Conservation (phyloP, 2,888 invertebrate species). For the Homarus gammarus region DNA sequence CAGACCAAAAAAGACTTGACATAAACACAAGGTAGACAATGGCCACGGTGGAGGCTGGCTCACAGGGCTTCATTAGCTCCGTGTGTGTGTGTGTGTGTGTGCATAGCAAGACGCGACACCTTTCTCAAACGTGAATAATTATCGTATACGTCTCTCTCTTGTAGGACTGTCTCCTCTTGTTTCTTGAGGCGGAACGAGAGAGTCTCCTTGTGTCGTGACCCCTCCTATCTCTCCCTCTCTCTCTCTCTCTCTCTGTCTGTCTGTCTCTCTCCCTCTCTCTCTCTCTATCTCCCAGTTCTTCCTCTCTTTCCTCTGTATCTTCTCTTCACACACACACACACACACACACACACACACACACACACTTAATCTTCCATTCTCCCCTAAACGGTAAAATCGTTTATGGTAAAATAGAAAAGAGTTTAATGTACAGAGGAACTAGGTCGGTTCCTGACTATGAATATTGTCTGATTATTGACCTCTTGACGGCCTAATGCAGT, state of each 20-base stretch:
- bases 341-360: no score
- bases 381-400: no score
- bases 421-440: not conserved
- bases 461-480: not conserved
- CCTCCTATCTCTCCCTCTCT: not conserved
- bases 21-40: no score
- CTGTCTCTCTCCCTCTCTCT: constrained; percentile 8
- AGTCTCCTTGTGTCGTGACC: not conserved
- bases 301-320: not conserved
- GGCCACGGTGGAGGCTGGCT: no score
- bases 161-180: not conserved
- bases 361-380: no score
- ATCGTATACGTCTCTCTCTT: not conserved
- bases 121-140: not conserved
- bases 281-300: not conserved
- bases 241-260: not conserved
- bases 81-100: no score
- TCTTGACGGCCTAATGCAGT: constrained; percentile 5
- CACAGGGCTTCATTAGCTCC: no score
- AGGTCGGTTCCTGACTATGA: constrained; percentile 21
- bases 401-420: no score
- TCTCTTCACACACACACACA: no score
- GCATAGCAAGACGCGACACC: no score
- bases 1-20: no score
- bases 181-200: not conserved